phyloP scores from a whole-genome alignment of 1,140 invertebrate genomes.

The Geopemphigus sp. region DNA sequence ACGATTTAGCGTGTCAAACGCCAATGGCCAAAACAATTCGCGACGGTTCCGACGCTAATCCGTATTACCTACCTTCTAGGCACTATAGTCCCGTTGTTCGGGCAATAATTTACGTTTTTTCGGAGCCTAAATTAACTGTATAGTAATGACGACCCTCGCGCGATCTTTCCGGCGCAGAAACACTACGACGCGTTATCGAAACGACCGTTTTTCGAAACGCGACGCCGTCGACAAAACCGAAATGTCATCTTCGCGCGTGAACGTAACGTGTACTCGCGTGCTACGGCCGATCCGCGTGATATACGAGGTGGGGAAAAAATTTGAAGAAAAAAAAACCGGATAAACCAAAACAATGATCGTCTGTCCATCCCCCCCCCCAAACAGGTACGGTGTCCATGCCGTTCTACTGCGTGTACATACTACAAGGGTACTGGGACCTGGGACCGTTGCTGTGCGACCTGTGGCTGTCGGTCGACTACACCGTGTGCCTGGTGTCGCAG shows the following conservation, averaged over 20 bases:
- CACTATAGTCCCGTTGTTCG: neutral
- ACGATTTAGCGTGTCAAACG: neutral
- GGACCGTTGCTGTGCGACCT: conserved; percentile 95
- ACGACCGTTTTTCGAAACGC: neutral
- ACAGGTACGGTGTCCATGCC: conserved; percentile 90
- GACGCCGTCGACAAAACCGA: no score
- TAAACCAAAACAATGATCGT: no score
- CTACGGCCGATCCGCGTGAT: no score
- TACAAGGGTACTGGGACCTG: conserved; percentile 95
- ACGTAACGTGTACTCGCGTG: no score
- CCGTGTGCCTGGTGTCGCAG: conserved; percentile 97
- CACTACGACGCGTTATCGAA: neutral
- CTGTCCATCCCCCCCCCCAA: no score
- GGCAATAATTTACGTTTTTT: neutral
- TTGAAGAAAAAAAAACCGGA: no score
- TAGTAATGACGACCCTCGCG: neutral
- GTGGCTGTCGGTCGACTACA: conserved; percentile 99
- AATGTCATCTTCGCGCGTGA: no score
- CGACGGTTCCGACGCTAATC: neutral
- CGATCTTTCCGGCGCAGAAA: neutral
- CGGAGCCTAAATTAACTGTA: neutral
- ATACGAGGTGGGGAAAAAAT: no score
- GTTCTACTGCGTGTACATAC: conserved; percentile 93
- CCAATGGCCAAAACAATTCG: neutral
- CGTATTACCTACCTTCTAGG: neutral